Conservation (phyloP, 2,888 invertebrate species). For the Eulithis prunata region DNA sequence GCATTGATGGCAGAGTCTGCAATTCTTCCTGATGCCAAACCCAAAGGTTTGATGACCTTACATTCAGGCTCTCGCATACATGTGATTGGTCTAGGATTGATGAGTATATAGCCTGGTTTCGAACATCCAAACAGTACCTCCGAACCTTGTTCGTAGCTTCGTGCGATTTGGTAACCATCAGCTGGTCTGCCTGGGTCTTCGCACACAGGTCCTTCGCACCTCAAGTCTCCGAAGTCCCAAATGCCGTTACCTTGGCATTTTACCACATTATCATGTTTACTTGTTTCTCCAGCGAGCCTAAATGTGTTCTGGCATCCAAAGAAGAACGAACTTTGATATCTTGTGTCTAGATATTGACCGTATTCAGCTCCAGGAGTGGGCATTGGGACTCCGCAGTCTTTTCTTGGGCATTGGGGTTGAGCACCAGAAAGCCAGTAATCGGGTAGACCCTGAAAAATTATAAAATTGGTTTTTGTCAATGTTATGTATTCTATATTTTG, state of each 20-base stretch:
- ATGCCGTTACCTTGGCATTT: slow-evolving; percentile 95
- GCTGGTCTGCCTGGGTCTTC: slow-evolving; percentile 97
- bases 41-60: slow-evolving; percentile 95
- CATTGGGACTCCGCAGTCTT: slow-evolving; percentile 96
- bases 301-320: slow-evolving; percentile 98
- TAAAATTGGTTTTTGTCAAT: slow-evolving; percentile 8
- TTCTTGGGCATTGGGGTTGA: slow-evolving; percentile 93
- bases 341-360: slow-evolving; percentile 93
- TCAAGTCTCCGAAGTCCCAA: slow-evolving; percentile 98
- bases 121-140: slow-evolving; percentile 96
- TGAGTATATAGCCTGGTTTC: slow-evolving; percentile 95
- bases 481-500: not conserved
- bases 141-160: slow-evolving; percentile 94
- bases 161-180: slow-evolving; percentile 94
- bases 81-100: slow-evolving; percentile 94
- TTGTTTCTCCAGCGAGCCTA: slow-evolving; percentile 96
- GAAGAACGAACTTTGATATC: slow-evolving; percentile 96
- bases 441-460: slow-evolving; percentile 87
- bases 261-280: slow-evolving; percentile 95
- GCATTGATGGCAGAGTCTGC: slow-evolving; percentile 98
- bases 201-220: slow-evolving; percentile 98
- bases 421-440: slow-evolving; percentile 96
- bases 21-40: slow-evolving; percentile 95
- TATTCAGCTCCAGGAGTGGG: slow-evolving; percentile 97
- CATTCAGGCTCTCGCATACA: slow-evolving; percentile 97